Percentiles rank a stretch among this genome's conserved stretches.
phyloP scores from a whole-genome alignment of 2,797 vertebrate species.

The Cyclura pinguis region DNA sequence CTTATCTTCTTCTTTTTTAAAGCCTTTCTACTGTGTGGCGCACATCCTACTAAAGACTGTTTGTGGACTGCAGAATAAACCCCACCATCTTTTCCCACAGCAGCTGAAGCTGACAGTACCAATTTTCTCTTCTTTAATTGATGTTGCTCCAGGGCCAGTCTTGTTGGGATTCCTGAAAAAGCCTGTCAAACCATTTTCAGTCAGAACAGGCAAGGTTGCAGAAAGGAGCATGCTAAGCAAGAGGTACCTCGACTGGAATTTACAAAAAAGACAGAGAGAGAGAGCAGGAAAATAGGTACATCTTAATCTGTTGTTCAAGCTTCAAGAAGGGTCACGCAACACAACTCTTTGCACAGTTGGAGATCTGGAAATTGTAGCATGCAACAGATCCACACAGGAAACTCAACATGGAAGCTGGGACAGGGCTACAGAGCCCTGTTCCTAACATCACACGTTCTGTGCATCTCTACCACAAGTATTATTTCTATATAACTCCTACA shows the following conservation, averaged over 20 bases:
- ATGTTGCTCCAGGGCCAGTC: slow-evolving; percentile 19
- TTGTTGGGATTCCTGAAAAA: slow-evolving; percentile 32
- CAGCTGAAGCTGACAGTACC: slow-evolving; percentile 20
- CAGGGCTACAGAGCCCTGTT: neutral
- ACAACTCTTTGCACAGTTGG: neutral
- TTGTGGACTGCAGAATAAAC: neutral
- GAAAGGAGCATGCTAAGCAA: slow-evolving; percentile 24
- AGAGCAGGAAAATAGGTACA: neutral
- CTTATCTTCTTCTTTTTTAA: too few species aligned
- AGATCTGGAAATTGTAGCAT: neutral
- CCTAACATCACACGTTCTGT: neutral
- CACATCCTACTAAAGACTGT: neutral
- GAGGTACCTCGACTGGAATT: neutral
- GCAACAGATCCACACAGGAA: neutral
- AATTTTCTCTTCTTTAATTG: slow-evolving; percentile 29
- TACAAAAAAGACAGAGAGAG: neutral
- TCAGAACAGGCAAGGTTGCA: neutral
- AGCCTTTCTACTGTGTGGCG: neutral
- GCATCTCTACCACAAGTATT: neutral
- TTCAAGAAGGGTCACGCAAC: neutral
- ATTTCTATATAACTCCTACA: too few species aligned
- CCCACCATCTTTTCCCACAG: neutral
- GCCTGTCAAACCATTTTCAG: slow-evolving; percentile 25
- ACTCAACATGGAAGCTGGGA: neutral
- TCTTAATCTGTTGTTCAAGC: neutral